Percentiles rank a stretch among this genome's conserved stretches.
phyloP scores from a whole-genome alignment of 2,113 vertebrate genomes.

The Ivindomyrus marchei region DNA sequence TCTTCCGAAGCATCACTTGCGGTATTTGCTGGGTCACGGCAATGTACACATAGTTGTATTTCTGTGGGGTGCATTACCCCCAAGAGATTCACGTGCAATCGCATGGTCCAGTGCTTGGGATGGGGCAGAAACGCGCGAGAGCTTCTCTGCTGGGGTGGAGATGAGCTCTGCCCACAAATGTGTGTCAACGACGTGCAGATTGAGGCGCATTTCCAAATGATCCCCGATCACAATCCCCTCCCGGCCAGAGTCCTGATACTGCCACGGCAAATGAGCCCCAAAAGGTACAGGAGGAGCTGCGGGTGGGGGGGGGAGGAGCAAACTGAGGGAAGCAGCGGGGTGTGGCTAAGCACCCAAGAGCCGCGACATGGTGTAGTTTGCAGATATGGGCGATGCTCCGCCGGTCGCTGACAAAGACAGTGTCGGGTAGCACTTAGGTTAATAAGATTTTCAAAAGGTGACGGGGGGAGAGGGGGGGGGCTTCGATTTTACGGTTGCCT shows the following conservation, averaged over 20 bases:
- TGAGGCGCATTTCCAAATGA: neutral
- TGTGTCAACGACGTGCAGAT: neutral
- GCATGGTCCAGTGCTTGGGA: neutral
- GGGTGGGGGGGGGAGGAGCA: neutral
- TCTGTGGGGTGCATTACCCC: neutral
- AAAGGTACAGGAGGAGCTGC: neutral
- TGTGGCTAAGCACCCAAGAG: conserved; percentile 8
- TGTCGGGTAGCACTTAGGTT: conserved; percentile 37
- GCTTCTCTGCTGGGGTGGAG: neutral
- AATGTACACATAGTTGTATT: neutral
- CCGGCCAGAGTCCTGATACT: neutral
- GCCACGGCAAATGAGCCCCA: neutral
- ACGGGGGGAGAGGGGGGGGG: conserved; percentile 8
- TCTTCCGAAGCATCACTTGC: neutral
- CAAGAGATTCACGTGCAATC: neutral
- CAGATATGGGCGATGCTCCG: conserved; percentile 7
- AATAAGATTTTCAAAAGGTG: conserved; percentile 39
- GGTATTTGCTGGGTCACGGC: neutral
- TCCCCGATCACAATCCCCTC: neutral
- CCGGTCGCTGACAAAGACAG: conserved; percentile 21
- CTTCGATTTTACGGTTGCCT: conserved; percentile 23
- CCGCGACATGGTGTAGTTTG: neutral
- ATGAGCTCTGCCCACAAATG: neutral
- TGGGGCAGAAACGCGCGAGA: neutral
- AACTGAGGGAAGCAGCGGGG: neutral